phyloP scores from a whole-genome alignment of 2,888 invertebrate genomes.

The Xanthostigma xanthostigma region DNA sequence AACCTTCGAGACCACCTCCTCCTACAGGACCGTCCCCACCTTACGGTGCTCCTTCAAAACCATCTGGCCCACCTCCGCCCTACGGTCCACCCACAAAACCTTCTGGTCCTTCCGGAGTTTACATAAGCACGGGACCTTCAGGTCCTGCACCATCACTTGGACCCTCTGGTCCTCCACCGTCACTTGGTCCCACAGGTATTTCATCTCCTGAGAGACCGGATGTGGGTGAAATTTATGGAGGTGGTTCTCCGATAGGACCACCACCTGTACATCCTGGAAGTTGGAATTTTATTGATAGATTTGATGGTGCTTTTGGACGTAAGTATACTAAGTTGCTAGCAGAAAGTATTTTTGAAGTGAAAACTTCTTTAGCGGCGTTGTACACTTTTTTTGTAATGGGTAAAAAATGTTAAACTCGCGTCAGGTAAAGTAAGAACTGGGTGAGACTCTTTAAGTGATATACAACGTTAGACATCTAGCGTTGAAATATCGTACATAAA shows the following conservation, averaged over 20 bases:
- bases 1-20: neutral
- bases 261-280: neutral
- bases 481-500: too few relatives aligned
- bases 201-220: neutral
- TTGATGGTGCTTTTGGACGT: neutral
- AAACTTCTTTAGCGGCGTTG: too few relatives aligned
- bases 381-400: too few relatives aligned
- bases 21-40: neutral
- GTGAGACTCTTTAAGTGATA: too few relatives aligned
- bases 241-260: neutral
- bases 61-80: conserved; percentile 5
- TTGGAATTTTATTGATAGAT: neutral
- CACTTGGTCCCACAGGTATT: neutral
- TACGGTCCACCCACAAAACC: conserved; percentile 12
- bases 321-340: too few relatives aligned
- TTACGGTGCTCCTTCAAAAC: neutral
- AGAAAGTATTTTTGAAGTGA: too few relatives aligned
- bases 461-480: too few relatives aligned
- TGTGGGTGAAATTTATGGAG: neutral
- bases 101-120: conserved; percentile 10
- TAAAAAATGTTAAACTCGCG: too few relatives aligned
- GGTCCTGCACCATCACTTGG: conserved; percentile 1
- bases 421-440: too few relatives aligned
- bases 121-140: neutral
- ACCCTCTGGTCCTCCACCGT: conserved; percentile 1